phyloP scores from a whole-genome alignment of 53 echinoderm and acorn worm genomes.

The Echinarachnius parma region DNA sequence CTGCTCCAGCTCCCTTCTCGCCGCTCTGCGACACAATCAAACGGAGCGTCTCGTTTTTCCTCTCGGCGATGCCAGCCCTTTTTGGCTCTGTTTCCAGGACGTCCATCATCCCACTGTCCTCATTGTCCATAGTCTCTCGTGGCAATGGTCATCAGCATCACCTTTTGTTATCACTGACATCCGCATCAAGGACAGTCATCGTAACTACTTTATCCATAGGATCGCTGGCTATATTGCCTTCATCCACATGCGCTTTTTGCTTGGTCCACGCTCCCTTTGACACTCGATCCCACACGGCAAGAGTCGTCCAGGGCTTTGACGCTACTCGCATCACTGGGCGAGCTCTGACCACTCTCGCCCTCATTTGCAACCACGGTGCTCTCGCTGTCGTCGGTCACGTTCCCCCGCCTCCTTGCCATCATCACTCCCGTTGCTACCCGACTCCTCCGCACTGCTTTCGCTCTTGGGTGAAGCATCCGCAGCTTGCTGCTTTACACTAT shows the following conservation, averaged over 20 bases:
- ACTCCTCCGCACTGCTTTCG: conserved; percentile 18
- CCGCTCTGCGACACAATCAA: conserved; percentile 13
- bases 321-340: conserved; percentile 9
- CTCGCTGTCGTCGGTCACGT: conserved; percentile 40
- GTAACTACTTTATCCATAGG: not conserved
- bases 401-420: conserved; percentile 24
- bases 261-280: no score
- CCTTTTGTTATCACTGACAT: not conserved
- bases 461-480: not conserved
- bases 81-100: conserved; percentile 9
- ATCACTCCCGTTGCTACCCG: conserved; percentile 19
- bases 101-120: conserved; percentile 31
- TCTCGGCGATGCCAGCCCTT: conserved; percentile 24
- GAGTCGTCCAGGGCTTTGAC: no score
- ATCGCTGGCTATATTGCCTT: not conserved
- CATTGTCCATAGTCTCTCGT: conserved; percentile 18
- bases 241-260: no score
- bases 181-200: not conserved
- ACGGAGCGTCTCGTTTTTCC: conserved; percentile 31
- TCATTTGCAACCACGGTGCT: conserved; percentile 42
- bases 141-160: not conserved
- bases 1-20: conserved; percentile 12
- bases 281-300: no score
- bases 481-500: not conserved
- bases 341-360: conserved; percentile 29